Conservation (phyloP, 2,113 vertebrate genomes). For the Ahaetulla prasina region DNA sequence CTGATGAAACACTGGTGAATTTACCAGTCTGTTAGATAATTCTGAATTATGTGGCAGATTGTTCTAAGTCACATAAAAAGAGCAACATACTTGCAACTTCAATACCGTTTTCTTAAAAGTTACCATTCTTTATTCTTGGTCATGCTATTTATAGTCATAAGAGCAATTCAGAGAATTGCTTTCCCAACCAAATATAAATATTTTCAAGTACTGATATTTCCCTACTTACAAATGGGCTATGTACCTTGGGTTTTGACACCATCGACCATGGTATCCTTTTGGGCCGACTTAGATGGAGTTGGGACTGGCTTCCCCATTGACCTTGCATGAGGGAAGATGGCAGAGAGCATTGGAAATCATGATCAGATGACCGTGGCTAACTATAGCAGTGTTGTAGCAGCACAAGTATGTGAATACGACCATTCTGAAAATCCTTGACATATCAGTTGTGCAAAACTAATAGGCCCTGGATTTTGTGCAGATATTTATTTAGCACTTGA, state of each 20-base stretch:
- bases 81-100: not conserved
- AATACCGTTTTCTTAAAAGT: not conserved
- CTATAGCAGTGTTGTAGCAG: not conserved
- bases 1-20: not conserved
- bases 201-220: not conserved
- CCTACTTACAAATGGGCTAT: no score
- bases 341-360: not conserved
- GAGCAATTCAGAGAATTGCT: not conserved
- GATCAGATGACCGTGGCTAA: not conserved
- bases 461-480: not conserved
- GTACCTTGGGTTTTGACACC: not conserved
- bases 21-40: not conserved
- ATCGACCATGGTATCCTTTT: not conserved
- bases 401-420: not conserved
- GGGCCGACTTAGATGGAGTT: not conserved
- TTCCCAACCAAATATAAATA: not conserved
- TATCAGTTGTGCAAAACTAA: not conserved
- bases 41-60: not conserved
- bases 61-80: not conserved
- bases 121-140: not conserved
- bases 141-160: not conserved
- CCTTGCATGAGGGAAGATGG: not conserved
- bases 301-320: not conserved
- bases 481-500: not conserved
- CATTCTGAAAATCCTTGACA: not conserved